Conservation (phyloP, 1,140 invertebrate species). For the Monomorium pharaonis region DNA sequence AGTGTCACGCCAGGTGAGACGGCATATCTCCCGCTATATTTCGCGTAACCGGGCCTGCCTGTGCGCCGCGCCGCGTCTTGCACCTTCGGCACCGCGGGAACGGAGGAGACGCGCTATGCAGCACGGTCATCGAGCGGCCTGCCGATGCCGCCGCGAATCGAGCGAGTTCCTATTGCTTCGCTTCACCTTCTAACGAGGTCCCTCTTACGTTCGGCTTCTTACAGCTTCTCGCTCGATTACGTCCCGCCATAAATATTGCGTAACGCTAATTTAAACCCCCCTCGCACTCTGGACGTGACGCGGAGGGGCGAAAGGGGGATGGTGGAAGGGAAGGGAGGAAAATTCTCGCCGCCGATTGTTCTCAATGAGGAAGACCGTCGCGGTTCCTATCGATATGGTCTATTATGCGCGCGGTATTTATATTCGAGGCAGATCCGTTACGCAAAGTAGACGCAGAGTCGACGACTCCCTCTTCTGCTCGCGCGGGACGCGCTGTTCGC, state of each 20-base stretch:
- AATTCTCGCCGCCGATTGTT: neutral
- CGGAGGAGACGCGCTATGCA: neutral
- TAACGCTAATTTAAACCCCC: slow-evolving; percentile 34
- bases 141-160: too few relatives aligned
- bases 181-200: neutral
- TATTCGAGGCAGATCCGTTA: neutral
- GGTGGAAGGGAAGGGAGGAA: neutral
- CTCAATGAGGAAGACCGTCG: neutral
- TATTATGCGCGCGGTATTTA: neutral
- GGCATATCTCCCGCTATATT: neutral
- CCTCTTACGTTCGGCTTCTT: neutral
- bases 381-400: neutral
- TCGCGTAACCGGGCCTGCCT: neutral
- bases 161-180: slow-evolving; percentile 9
- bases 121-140: neutral
- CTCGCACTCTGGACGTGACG: too few relatives aligned
- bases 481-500: neutral
- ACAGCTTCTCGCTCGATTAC: slow-evolving; percentile 16
- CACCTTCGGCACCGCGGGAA: neutral
- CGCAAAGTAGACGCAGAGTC: neutral
- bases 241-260: slow-evolving; percentile 47
- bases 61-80: neutral
- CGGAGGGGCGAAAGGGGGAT: neutral
- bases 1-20: neutral
- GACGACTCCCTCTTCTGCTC: neutral